Base-by-base conservation (phyloP, 2,797 vertebrate species). In the Arctocebus calabarensis region DNA sequence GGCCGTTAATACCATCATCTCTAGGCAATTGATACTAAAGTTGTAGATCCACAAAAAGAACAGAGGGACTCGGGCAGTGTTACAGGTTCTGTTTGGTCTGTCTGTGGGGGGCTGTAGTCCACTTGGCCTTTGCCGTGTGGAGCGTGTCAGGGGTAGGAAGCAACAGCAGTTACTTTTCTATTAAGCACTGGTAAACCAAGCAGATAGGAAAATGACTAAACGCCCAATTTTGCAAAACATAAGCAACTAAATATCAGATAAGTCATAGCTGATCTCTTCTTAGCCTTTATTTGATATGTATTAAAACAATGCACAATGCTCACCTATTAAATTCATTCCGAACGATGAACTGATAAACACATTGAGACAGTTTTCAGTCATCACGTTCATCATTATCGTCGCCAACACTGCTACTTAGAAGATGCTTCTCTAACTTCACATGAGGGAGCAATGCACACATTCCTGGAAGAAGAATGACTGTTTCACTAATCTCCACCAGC, bases 221-320 rank as follows among this genome's bases (percentile, higher is more conserved):
- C 78, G 79, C 29, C 59, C 75, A 77, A 62, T 55, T 81, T 71
- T 88, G 32, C 23, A 89, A 91, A 91, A 91, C 87, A 34, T 89
- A 62, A 61, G 22, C 9, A 64, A 12, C 61, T 91, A 74, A 74
- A 83, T 59, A 83, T 77, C 45, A 85, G 25, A 64, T 70, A 70
- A 43, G 62, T 83, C 52, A 78, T 22, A 55, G 37, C 32, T 71
- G 48, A 87, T 37, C 64, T 66, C 48, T 45, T 73, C 88, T 86
- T 62, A 79, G 57, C 25, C 55, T 90, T 91, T 73, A 16, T 2
- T 70, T 92, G 55, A 81, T 61, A 83, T 12, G 32, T 13, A 88
- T 45, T 66, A 77, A 77, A 94, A 73, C 17, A 88, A 71, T 32
- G 22, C 4, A 27, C 64, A 78, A 48, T 29, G 48, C 23, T 20